A percentile compares a stretch with the other conserved stretches of the same genome.
Evolutionary conservation across 2,888 invertebrate species (phyloP).

Genomic region (Aelia acuminata): DNA sequence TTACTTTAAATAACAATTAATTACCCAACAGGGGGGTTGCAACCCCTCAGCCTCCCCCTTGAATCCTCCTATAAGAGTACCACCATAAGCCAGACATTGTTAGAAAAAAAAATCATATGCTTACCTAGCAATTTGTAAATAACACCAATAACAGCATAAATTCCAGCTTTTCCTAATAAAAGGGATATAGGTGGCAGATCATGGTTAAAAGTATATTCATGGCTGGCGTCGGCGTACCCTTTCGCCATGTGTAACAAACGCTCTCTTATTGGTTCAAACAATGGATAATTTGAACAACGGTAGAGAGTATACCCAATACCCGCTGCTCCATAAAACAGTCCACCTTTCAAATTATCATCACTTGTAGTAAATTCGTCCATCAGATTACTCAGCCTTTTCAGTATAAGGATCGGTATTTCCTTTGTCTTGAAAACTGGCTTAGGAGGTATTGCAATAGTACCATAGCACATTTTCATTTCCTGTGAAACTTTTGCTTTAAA

Average conservation of each 20-base stretch:
- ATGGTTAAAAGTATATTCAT: neutral
- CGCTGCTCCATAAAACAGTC: conserved; percentile 79
- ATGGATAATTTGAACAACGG: conserved; percentile 75
- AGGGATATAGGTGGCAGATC: neutral
- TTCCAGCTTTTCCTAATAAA: conserved; percentile 35
- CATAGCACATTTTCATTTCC: neutral
- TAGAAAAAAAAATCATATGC: neutral
- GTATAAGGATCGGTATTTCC: conserved; percentile 3
- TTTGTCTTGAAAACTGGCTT: neutral
- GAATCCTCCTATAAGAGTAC: too few species aligned
- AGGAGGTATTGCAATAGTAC: neutral
- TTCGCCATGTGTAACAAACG: conserved; percentile 75
- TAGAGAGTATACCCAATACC: conserved; percentile 85
- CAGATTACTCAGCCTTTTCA: neutral
- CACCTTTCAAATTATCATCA: conserved; percentile 69
- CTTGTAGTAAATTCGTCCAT: neutral
- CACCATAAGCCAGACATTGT: too few species aligned
- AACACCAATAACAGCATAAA: conserved; percentile 23
- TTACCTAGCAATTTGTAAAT: conserved; percentile 42
- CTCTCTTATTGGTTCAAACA: conserved; percentile 70
- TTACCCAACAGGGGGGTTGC: too few species aligned
- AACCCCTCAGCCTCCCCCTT: too few species aligned
- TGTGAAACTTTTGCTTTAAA: neutral
- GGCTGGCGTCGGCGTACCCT: conserved; percentile 69
- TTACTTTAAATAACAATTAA: too few species aligned